Evolutionary conservation across 53 echinoderm and acorn worm species (phyloP), one percentile per base, ranked within the genome.

Genomic region (Paracentrotus lividus): DNA sequence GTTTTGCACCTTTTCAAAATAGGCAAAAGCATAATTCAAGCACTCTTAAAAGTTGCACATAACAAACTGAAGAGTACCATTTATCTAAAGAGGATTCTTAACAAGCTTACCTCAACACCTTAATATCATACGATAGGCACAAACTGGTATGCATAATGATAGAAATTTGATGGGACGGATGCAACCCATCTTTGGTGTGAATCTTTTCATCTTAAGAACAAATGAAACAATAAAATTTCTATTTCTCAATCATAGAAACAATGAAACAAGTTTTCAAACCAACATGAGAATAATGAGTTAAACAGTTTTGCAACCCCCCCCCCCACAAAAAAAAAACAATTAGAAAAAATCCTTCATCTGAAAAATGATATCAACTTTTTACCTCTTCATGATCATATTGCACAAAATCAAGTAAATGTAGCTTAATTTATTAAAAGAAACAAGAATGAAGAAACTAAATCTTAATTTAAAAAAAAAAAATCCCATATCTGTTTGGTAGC

Each of bases 331-430:
- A 64, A 29, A 54, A 2, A 40, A 31, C 20, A 5, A 72, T 38
- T 5, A 72, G 16, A 72, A 72, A 72, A 72, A 16, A 16, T 27
- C 72, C 40, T 38, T 72, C 36, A 20, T 72, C n/a, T n/a, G n/a
- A n/a, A n/a, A n/a, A n/a, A n/a, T n/a, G n/a, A n/a, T n/a, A n/a
- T n/a, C n/a, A n/a, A n/a, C n/a, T n/a, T n/a, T n/a, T n/a, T n/a
- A n/a, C n/a, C n/a, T n/a, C n/a, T n/a, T n/a, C n/a, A 40, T 36
- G 72, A 64, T 72, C 34, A 72, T 72, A 72, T 72, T 72, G 72
- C 72, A 72, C 72, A 72, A 40, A 67, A 72, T 72, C 72, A 57
- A 57, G 21, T 21, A 57, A n/a, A n/a, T n/a, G n/a, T n/a, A n/a
- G n/a, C n/a, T n/a, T n/a, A n/a, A n/a, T n/a, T n/a, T n/a, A n/a